Percentiles rank a stretch among this genome's conserved stretches.
These are phyloP conservation scores for Girardia tigrina DNA, from an alignment of 2,888 invertebrate genomes.

Conservation along the genomic window DNA sequence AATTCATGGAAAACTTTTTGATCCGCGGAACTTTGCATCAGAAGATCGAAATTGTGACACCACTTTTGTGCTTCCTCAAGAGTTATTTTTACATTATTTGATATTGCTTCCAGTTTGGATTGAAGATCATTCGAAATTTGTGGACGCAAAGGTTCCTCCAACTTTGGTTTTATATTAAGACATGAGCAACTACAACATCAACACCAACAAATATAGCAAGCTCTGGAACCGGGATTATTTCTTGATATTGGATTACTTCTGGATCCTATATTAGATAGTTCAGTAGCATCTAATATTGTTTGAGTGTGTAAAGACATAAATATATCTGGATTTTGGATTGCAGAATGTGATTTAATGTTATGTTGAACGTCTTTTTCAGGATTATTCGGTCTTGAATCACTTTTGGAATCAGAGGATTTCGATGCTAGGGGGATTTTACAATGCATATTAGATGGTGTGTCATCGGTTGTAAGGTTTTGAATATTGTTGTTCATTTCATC, in stretches of 20 bases:
- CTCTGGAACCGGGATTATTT: no score
- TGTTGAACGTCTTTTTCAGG: neutral
- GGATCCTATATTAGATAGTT: neutral
- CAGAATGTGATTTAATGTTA: no score
- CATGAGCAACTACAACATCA: no score
- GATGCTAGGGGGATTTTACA: conserved; percentile 14
- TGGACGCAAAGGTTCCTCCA: neutral
- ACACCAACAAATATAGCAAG: no score
- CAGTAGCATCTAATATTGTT: no score
- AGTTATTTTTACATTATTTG: no score
- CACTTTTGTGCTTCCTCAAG: no score
- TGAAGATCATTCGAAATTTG: neutral
- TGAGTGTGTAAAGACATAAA: no score
- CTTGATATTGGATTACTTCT: neutral
- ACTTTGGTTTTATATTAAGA: neutral
- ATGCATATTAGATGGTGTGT: neutral
- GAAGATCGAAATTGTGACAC: no score
- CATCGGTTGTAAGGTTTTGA: neutral
- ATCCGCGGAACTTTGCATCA: conserved; percentile 69
- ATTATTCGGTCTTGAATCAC: neutral
- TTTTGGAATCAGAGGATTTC: neutral
- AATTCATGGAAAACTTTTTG: conserved; percentile 87
- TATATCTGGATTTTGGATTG: no score
- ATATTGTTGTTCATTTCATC: conserved; percentile 14
- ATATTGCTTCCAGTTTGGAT: neutral